phyloP scores from a whole-genome alignment of 2,113 vertebrate species.

The Siniperca knerii region DNA sequence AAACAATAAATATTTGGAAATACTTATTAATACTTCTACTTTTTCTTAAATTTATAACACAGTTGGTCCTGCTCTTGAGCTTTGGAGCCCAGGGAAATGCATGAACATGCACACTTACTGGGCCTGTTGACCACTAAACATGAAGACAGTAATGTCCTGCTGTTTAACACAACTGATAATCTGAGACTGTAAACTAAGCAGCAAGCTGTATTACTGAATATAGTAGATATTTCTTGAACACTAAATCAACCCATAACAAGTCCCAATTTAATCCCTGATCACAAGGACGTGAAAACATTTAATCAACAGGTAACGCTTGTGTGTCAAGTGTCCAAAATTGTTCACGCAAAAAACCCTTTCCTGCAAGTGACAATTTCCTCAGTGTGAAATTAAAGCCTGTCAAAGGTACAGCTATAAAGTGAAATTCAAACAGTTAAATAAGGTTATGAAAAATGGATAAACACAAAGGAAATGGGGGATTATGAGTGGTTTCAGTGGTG shows the following conservation, averaged over 20 bases:
- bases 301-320: background rate
- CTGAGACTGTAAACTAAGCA: background rate
- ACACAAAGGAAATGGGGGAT: constrained; percentile 35
- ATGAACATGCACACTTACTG: background rate
- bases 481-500: constrained; percentile 43
- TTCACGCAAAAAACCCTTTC: background rate
- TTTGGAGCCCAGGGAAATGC: background rate
- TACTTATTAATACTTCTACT: no score
- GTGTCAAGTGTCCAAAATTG: constrained; percentile 34
- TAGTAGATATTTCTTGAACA: background rate
- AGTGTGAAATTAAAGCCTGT: constrained; percentile 60
- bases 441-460: constrained; percentile 52
- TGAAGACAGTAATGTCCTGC: background rate
- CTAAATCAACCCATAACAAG: background rate
- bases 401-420: constrained; percentile 46
- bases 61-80: background rate
- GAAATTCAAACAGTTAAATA: constrained; percentile 44
- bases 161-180: background rate
- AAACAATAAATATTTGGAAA: background rate
- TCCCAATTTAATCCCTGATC: background rate
- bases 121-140: background rate
- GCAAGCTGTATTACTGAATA: background rate
- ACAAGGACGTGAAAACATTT: background rate
- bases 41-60: background rate
- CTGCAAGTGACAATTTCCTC: constrained; percentile 46